Evolutionary conservation across 2,113 vertebrate genomes (phyloP).

Genomic region (Philantomba maxwellii): DNA sequence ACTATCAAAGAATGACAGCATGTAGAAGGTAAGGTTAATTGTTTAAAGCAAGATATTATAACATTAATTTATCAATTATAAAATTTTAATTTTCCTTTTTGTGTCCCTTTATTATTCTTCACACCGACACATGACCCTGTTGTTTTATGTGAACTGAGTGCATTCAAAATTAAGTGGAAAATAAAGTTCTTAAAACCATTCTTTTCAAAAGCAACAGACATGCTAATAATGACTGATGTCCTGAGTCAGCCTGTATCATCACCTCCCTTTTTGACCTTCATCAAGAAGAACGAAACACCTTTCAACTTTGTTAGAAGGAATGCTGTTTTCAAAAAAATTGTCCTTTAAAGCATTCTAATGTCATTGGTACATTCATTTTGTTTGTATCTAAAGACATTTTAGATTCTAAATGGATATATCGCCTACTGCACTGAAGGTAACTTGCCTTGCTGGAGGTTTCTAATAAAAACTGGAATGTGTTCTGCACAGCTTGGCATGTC

Average conservation of each 20-base stretch:
- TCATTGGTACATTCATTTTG: neutral
- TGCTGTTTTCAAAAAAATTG: neutral
- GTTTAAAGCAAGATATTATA: neutral
- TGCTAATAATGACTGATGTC: neutral
- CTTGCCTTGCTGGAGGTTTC: constrained; percentile 94
- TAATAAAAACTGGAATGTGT: constrained; percentile 96
- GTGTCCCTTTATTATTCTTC: neutral
- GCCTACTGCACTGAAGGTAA: constrained; percentile 36
- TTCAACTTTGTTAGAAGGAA: neutral
- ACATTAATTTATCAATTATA: neutral
- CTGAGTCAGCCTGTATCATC: neutral
- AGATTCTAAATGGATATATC: neutral
- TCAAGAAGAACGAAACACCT: neutral
- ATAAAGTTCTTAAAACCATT: neutral
- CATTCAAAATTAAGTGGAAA: neutral
- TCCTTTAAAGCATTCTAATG: constrained; percentile 7
- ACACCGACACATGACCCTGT: neutral
- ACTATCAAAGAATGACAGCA: neutral
- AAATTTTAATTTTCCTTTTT: neutral
- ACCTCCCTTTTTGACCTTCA: neutral
- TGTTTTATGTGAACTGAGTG: neutral
- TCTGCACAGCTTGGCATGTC: constrained; percentile 93
- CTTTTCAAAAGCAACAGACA: neutral
- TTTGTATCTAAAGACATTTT: neutral
- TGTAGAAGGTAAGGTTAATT: neutral